Evolutionary conservation across 2,888 invertebrate species (phyloP).

Genomic region (Aspidapion aeneum): DNA sequence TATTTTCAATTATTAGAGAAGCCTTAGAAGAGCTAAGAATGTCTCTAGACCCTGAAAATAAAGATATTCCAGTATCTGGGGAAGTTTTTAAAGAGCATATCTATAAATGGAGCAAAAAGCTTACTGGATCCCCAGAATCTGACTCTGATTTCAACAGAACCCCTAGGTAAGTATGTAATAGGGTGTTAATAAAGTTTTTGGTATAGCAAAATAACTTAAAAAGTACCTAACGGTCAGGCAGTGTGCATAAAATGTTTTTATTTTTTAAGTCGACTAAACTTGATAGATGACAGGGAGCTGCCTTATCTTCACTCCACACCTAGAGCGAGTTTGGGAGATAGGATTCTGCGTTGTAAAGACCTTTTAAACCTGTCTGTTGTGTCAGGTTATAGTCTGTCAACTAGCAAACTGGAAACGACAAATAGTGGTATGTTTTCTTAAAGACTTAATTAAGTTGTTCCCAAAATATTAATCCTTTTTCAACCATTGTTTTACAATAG

Average conservation of each 20-base stretch:
- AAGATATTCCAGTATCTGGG: constrained; percentile 29
- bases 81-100: constrained; percentile 34
- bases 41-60: constrained; percentile 33
- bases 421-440: constrained; percentile 12
- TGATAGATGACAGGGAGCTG: constrained; percentile 27
- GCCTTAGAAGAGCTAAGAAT: constrained; percentile 33
- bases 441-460: too few relatives aligned
- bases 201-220: not conserved
- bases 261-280: constrained; percentile 25
- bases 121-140: constrained; percentile 23
- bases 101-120: constrained; percentile 36
- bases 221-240: too few relatives aligned
- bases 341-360: constrained; percentile 29
- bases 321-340: constrained; percentile 33
- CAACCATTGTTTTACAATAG: too few relatives aligned
- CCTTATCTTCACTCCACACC: constrained; percentile 36
- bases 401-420: constrained; percentile 19
- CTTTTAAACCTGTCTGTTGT: constrained; percentile 32
- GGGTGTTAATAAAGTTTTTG: constrained; percentile 7
- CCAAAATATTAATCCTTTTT: too few relatives aligned
- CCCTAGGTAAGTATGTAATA: constrained; percentile 25
- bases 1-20: constrained; percentile 26
- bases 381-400: constrained; percentile 30
- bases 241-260: too few relatives aligned
- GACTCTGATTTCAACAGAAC: constrained; percentile 25